Evolutionary conservation across 2,797 vertebrate species (phyloP).

Genomic region (Cephalopachus bancanus): DNA sequence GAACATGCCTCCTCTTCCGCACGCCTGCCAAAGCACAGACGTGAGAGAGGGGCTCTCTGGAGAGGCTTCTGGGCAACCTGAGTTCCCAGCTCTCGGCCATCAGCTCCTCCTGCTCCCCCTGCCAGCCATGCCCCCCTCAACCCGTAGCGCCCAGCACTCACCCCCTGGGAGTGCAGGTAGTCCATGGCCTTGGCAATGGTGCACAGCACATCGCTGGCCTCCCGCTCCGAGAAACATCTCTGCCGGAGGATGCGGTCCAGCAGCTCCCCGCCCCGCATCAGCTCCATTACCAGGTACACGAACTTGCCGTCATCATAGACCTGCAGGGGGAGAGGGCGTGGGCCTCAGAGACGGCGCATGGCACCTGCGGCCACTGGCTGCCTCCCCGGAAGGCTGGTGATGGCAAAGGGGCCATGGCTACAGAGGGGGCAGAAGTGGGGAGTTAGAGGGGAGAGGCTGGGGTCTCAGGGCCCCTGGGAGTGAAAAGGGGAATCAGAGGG

Average conservation of each 20-base stretch:
- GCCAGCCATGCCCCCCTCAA: no score
- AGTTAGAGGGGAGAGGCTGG: no score
- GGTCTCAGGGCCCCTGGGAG: background rate
- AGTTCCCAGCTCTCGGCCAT: no score
- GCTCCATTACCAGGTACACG: constrained; percentile 96
- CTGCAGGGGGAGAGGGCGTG: constrained; percentile 79
- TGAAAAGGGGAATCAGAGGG: background rate
- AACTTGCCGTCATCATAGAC: constrained; percentile 96
- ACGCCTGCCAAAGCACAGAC: no score
- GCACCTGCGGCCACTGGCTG: background rate
- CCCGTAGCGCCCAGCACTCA: constrained; percentile 71
- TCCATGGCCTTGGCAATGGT: constrained; percentile 96
- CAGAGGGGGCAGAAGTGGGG: accelerated
- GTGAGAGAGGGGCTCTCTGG: no score
- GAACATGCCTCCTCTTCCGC: no score
- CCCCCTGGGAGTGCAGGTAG: constrained; percentile 97
- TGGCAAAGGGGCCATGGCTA: accelerated
- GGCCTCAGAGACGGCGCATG: accelerated
- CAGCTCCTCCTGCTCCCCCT: no score
- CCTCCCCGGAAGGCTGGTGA: background rate
- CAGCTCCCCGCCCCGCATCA: constrained; percentile 96
- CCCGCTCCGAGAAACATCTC: constrained; percentile 94
- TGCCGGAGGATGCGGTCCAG: constrained; percentile 95
- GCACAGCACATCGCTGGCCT: constrained; percentile 95
- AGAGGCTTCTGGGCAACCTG: background rate